A percentile compares a stretch with the other conserved stretches of the same genome.
Evolutionary conservation across 2,888 invertebrate genomes (phyloP).

Genomic region (Strigamia maritima): DNA sequence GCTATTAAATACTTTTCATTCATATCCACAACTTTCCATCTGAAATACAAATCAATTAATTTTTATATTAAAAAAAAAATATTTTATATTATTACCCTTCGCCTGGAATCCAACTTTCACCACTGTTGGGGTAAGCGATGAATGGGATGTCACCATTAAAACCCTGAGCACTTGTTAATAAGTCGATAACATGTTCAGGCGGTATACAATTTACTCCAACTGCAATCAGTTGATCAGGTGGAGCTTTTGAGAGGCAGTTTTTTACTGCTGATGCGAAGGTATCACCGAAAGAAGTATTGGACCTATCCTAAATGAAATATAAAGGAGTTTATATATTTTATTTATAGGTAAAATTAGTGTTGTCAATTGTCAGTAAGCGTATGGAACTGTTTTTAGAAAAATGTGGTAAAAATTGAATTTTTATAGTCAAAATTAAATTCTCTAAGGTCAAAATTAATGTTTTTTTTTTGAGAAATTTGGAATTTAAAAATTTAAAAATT

Average conservation of each 20-base stretch:
- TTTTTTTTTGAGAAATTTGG: too few relatives aligned
- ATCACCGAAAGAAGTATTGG: constrained; percentile 73
- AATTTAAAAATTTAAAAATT: too few relatives aligned
- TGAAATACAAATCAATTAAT: constrained; percentile 28
- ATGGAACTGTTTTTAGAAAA: too few relatives aligned
- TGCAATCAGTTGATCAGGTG: constrained; percentile 71
- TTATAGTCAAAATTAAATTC: too few relatives aligned
- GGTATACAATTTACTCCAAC: constrained; percentile 85
- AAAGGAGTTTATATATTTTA: too few relatives aligned
- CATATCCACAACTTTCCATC: constrained; percentile 62
- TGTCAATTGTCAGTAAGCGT: too few relatives aligned
- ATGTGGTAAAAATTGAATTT: neutral
- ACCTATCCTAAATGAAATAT: constrained; percentile 57
- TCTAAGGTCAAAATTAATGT: too few relatives aligned
- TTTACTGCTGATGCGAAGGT: constrained; percentile 69
- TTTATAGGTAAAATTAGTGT: too few relatives aligned
- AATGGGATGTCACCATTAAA: constrained; percentile 62
- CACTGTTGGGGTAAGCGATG: constrained; percentile 90
- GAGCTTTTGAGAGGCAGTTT: constrained; percentile 48
- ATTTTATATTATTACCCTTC: constrained; percentile 43
- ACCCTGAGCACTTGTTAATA: constrained; percentile 55
- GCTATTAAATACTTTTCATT: constrained; percentile 46
- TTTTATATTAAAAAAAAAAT: neutral
- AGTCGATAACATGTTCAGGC: constrained; percentile 62
- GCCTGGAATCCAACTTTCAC: constrained; percentile 70